These are phyloP conservation scores for Thereuonema tuberculata DNA, from an alignment of 1,140 invertebrate genomes.

Conservation along the genomic window DNA sequence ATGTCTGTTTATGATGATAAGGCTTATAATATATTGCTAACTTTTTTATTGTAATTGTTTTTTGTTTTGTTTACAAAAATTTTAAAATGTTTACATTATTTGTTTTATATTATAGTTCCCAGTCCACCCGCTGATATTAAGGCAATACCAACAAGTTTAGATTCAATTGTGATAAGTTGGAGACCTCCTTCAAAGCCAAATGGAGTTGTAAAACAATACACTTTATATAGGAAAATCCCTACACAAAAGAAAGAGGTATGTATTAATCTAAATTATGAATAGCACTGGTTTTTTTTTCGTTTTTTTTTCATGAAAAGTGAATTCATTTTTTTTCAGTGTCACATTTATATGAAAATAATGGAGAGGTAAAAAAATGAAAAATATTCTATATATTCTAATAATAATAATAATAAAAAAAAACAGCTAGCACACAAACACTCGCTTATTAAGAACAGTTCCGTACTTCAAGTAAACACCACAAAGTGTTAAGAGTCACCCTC, in stretches of 20 bases:
- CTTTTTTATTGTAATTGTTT: background rate
- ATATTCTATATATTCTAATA: no score
- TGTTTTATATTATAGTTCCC: conserved; percentile 43
- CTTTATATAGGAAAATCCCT: conserved; percentile 40
- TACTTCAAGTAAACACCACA: no score
- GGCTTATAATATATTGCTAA: background rate
- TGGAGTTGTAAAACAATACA: conserved; percentile 63
- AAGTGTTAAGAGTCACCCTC: no score
- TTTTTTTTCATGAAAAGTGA: no score
- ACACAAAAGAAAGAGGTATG: background rate
- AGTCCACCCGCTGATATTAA: conserved; percentile 65
- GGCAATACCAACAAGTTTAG: conserved; percentile 54
- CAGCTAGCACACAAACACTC: no score
- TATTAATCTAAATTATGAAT: no score
- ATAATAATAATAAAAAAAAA: no score
- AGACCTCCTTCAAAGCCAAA: conserved; percentile 57
- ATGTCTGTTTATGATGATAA: background rate
- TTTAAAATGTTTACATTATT: no score
- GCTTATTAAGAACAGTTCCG: no score
- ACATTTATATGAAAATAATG: background rate
- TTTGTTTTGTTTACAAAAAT: background rate
- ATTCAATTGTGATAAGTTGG: conserved; percentile 65
- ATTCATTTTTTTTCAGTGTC: background rate
- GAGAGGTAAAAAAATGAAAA: no score
- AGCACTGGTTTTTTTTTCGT: no score